These are phyloP conservation scores for Encarsia formosa DNA, from an alignment of 2,888 invertebrate genomes.

Conservation along the genomic window DNA sequence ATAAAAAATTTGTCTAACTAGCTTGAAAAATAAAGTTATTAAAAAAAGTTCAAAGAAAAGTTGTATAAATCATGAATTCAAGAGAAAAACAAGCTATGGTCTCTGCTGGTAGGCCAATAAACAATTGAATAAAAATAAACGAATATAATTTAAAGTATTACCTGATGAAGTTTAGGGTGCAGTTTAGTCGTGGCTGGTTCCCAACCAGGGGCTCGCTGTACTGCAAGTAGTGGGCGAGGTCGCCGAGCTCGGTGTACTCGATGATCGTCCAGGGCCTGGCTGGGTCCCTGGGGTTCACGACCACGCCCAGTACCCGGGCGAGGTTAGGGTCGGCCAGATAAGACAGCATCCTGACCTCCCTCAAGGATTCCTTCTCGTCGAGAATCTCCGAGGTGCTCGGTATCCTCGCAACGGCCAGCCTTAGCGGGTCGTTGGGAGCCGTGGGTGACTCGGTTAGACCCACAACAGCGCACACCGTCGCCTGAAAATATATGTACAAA, in stretches of 20 bases:
- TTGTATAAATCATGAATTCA: no score
- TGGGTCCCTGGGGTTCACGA: slow-evolving; percentile 51
- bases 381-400: slow-evolving; percentile 21
- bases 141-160: no score
- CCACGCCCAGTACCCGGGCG: slow-evolving; percentile 62
- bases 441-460: slow-evolving; percentile 49
- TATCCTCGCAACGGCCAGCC: slow-evolving; percentile 57
- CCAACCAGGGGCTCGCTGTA: slow-evolving; percentile 48
- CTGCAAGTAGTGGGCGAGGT: slow-evolving; percentile 66
- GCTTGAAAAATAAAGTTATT: no score
- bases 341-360: slow-evolving; percentile 67
- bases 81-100: no score
- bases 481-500: slow-evolving; percentile 50
- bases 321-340: slow-evolving; percentile 65
- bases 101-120: no score
- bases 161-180: slow-evolving; percentile 50
- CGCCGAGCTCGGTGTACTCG: slow-evolving; percentile 72
- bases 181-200: slow-evolving; percentile 44
- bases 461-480: slow-evolving; percentile 57
- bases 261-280: slow-evolving; percentile 67
- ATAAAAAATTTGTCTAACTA: no score
- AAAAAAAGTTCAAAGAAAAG: no score
- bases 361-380: slow-evolving; percentile 50
- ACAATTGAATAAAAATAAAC: no score
- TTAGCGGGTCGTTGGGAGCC: slow-evolving; percentile 24